phyloP scores from a whole-genome alignment of 2,888 invertebrate species.

The Subacronicta megacephala region DNA sequence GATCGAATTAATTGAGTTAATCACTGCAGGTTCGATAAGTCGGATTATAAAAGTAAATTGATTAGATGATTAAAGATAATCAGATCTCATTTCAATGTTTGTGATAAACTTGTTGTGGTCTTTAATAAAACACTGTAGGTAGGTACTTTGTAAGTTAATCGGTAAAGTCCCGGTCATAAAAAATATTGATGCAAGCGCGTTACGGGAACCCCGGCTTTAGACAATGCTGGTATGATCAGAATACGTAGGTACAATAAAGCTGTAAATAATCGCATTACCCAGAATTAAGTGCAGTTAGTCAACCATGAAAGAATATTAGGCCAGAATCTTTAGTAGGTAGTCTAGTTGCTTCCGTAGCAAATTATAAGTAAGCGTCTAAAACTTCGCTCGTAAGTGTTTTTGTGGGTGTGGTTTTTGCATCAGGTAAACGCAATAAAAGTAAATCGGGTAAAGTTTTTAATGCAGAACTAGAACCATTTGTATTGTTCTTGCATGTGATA shows the following conservation, averaged over 20 bases:
- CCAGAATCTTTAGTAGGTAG: constrained; percentile 19
- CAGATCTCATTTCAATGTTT: constrained; percentile 19
- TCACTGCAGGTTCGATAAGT: constrained; percentile 18
- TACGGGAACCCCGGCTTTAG: constrained; percentile 13
- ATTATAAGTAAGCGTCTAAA: constrained; percentile 33
- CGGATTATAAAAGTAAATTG: constrained; percentile 26
- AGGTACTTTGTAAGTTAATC: constrained; percentile 6
- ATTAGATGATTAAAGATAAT: constrained; percentile 25
- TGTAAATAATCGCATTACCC: constrained; percentile 15
- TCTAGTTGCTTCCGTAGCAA: constrained; percentile 30
- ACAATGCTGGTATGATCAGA: constrained; percentile 6
- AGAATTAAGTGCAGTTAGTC: constrained; percentile 41
- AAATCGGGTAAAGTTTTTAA: constrained; percentile 4
- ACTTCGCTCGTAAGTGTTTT: constrained; percentile 28
- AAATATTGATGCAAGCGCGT: background rate
- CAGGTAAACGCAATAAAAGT: constrained; percentile 11
- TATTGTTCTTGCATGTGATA: constrained; percentile 9
- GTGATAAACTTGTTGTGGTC: constrained; percentile 9
- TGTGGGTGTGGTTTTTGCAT: constrained; percentile 28
- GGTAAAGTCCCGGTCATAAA: constrained; percentile 13
- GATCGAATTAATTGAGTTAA: constrained; percentile 31
- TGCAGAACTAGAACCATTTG: background rate
- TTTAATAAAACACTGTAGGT: background rate
- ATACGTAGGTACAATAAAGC: background rate
- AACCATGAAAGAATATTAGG: constrained; percentile 24